phyloP scores from a whole-genome alignment of 1,140 invertebrate genomes.

The Leptinotarsa defecta region DNA sequence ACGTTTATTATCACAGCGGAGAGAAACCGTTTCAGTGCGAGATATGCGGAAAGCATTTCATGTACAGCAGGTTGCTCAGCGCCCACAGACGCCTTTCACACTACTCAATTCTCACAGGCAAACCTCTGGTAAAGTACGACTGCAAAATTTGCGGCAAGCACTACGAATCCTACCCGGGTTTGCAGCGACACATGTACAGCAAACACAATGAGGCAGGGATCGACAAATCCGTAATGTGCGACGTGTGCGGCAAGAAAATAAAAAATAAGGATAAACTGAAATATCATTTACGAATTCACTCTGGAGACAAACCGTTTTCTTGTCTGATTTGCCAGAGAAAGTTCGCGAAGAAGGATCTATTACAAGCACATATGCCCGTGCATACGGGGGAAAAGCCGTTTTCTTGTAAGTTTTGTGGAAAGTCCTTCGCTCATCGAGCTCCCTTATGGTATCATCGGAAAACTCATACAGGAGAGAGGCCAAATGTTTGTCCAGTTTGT shows the following conservation, averaged over 20 bases:
- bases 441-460: constrained; percentile 61
- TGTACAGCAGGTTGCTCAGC: constrained; percentile 15
- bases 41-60: constrained; percentile 70
- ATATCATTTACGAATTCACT: constrained; percentile 69
- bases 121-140: constrained; percentile 17
- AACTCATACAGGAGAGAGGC: constrained; percentile 56
- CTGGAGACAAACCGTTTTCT: constrained; percentile 21
- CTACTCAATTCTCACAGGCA: constrained; percentile 13
- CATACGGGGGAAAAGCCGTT: constrained; percentile 62
- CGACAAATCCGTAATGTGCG: constrained; percentile 59
- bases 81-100: constrained; percentile 15
- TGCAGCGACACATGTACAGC: constrained; percentile 16
- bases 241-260: constrained; percentile 77
- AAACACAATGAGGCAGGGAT: constrained; percentile 36
- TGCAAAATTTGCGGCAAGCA: constrained; percentile 26
- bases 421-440: constrained; percentile 71
- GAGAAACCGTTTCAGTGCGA: constrained; percentile 62
- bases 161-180: constrained; percentile 14
- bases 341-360: constrained; percentile 56
- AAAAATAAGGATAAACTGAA: constrained; percentile 68
- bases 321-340: constrained; percentile 55
- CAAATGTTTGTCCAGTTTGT: constrained; percentile 17
- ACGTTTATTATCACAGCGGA: constrained; percentile 52
- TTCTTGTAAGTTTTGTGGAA: constrained; percentile 62
- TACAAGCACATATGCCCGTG: constrained; percentile 58